Percentiles rank a stretch among this genome's conserved stretches.
Conservation (phyloP, 2,888 invertebrate species). For the Cyaniris semiargus region DNA sequence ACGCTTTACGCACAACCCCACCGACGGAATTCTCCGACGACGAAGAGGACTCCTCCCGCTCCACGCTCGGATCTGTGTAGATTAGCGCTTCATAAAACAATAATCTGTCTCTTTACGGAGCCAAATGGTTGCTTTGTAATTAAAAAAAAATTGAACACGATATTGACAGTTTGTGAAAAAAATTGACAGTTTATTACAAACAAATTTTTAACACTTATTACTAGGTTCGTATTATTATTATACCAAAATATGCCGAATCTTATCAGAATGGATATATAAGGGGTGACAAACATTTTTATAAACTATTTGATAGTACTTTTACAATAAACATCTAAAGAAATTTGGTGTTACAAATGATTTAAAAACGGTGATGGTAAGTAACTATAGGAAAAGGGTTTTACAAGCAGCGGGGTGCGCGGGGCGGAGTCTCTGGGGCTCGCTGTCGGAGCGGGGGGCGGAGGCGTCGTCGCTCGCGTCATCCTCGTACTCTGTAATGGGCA, state of each 20-base stretch:
- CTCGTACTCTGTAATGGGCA: conserved; percentile 96
- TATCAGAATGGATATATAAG: too few relatives aligned
- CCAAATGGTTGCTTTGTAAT: neutral
- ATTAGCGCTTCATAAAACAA: conserved; percentile 21
- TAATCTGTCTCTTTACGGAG: conserved; percentile 16
- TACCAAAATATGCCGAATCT: too few relatives aligned
- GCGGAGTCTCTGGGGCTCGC: conserved; percentile 66
- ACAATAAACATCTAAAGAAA: too few relatives aligned
- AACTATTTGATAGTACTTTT: too few relatives aligned
- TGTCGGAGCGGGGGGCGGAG: conserved; percentile 80
- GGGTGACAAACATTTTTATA: too few relatives aligned
- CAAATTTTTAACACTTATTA: neutral
- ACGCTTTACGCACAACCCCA: conserved; percentile 84
- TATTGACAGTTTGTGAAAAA: conserved; percentile 7
- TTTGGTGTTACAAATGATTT: too few relatives aligned
- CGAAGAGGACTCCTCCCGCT: conserved; percentile 88
- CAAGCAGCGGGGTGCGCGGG: conserved; percentile 68
- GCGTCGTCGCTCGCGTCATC: conserved; percentile 87
- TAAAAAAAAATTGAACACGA: neutral
- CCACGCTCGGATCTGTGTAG: conserved; percentile 74
- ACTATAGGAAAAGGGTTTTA: conserved; percentile 44
- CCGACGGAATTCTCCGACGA: conserved; percentile 89
- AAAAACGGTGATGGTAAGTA: neutral
- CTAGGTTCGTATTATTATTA: too few relatives aligned
- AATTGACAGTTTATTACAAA: neutral